These are phyloP conservation scores for Panulirus ornatus DNA, from an alignment of 1,140 invertebrate genomes.

Conservation along the genomic window DNA sequence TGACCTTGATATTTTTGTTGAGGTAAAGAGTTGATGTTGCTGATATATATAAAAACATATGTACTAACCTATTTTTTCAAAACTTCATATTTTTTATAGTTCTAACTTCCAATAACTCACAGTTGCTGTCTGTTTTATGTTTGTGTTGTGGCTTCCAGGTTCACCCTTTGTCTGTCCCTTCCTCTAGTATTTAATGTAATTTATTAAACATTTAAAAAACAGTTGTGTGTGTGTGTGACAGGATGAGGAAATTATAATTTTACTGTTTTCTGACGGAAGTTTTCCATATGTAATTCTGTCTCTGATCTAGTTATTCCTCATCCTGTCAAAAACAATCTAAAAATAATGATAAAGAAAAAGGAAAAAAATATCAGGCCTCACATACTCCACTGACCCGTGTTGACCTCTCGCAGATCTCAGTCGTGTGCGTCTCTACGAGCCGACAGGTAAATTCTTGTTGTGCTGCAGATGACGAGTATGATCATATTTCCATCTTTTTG, in stretches of 20 bases:
- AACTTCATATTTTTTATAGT: no score
- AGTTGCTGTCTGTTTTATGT: background rate
- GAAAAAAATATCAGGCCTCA: background rate
- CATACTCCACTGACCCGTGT: constrained; percentile 36
- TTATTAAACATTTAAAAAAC: no score
- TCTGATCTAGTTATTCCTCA: no score
- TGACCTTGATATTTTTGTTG: no score
- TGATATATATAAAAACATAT: no score
- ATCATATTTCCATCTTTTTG: no score
- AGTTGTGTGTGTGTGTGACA: background rate
- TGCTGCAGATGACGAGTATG: background rate
- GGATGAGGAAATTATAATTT: no score
- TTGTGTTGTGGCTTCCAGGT: background rate
- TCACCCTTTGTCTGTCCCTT: background rate
- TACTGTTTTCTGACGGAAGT: no score
- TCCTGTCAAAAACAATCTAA: background rate
- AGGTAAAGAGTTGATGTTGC: no score
- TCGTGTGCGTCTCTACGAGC: constrained; percentile 30
- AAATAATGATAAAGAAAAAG: background rate
- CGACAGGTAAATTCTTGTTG: constrained; percentile 32
- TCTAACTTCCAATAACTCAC: no score
- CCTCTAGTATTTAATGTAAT: background rate
- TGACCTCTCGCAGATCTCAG: constrained; percentile 68
- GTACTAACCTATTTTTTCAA: no score
- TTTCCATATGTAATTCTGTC: no score